Evolutionary conservation across 2,113 vertebrate species (phyloP).

Genomic region (Ahaetulla prasina): DNA sequence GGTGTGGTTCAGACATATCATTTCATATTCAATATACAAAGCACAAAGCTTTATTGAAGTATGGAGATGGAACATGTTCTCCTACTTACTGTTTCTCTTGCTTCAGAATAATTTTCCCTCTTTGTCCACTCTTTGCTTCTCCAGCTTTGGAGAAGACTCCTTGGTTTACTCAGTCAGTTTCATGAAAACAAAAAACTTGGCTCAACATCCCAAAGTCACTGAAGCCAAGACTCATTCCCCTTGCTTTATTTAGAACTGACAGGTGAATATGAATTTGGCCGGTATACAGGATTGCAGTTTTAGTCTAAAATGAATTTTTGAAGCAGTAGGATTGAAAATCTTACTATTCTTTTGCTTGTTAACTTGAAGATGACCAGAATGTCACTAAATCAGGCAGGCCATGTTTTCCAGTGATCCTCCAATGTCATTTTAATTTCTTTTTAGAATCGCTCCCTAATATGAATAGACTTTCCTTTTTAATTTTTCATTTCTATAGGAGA

Average conservation of each 20-base stretch:
- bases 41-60: not conserved
- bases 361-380: constrained; percentile 37
- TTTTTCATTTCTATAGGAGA: constrained; percentile 44
- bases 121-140: not conserved
- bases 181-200: not conserved
- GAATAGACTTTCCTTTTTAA: constrained; percentile 51
- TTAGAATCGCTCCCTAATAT: constrained; percentile 62
- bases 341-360: constrained; percentile 15
- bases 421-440: constrained; percentile 45
- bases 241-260: not conserved
- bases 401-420: constrained; percentile 38
- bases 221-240: not conserved
- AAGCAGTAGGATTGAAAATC: not conserved
- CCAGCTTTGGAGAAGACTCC: not conserved
- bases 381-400: constrained; percentile 31
- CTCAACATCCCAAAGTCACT: not conserved
- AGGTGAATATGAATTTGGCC: not conserved
- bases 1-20: not conserved
- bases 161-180: not conserved
- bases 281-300: not conserved
- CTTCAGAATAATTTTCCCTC: not conserved
- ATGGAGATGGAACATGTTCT: not conserved
- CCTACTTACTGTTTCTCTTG: not conserved
- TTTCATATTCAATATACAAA: not conserved
- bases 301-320: constrained; percentile 22